A percentile compares a stretch with the other conserved stretches of the same genome.
Conservation (phyloP, 2,113 vertebrate species). For the Galeopterus variegatus region DNA sequence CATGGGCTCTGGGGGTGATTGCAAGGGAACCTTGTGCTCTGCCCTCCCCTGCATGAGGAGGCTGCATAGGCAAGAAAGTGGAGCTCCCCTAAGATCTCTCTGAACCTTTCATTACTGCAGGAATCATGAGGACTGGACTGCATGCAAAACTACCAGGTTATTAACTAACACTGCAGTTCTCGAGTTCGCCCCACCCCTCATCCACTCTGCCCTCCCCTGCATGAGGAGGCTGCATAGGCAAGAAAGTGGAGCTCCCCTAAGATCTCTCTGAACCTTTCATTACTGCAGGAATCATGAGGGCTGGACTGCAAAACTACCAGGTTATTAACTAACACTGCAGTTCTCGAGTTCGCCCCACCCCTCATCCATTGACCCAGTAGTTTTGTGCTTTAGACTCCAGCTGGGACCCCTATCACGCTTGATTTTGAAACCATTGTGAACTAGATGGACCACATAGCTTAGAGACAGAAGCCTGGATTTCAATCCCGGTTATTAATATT, state of each 20-base stretch:
- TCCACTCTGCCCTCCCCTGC: fast-evolving
- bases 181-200: too few species aligned
- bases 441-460: background rate
- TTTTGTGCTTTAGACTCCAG: background rate
- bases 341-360: background rate
- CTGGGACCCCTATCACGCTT: background rate
- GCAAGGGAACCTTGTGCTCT: too few species aligned
- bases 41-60: too few species aligned
- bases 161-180: background rate
- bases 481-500: background rate
- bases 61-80: background rate
- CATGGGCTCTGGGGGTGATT: too few species aligned
- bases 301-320: background rate
- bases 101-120: too few species aligned
- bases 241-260: background rate
- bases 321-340: background rate
- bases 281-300: too few species aligned
- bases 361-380: background rate
- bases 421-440: background rate
- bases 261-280: too few species aligned
- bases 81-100: too few species aligned
- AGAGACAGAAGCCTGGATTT: background rate
- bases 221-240: too few species aligned
- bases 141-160: background rate
- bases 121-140: too few species aligned